Base-by-base conservation (phyloP, 2,888 invertebrate species). In the Craniophora ligustri region DNA sequence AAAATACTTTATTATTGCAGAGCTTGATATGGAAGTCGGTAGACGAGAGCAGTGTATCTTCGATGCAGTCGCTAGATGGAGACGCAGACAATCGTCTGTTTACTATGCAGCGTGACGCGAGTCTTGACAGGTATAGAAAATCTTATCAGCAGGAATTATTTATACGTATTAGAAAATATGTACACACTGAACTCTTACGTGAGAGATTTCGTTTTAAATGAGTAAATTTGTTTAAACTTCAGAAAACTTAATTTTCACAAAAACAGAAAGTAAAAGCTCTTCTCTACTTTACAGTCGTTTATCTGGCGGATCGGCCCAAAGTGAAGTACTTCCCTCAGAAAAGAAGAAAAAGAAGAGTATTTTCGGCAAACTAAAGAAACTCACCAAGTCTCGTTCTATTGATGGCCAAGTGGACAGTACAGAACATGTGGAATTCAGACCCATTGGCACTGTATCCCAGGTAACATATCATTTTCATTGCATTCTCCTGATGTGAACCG, bases 271-370 rank as follows among this genome's bases (percentile, higher is more conserved):
- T n/a, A n/a, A n/a, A n/a, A n/a, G n/a, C 10, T 10, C 16, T 21
- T 6, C 1, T 7, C 32, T 61, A 8, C 64, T 74, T 50, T 34
- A 4, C 81, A 95, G 97, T 75, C 95, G 97, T 32, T 89, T 98
- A 69, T 98, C 98, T 0, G 96, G 96, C 34, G 97, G 97, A 8
- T 98, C 98, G 1, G 97, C 96, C 0, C 97, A 97, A 85, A 97
- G 98, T 84, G 98, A 98, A 78, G 94, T 95, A 67, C 86, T 96
- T 51, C 95, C 96, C 2, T 94, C 95, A 23, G 96, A 97, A 51
- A 97, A 97, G 83, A 97, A 97, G 88, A 96, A 96, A 88, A 96
- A 96, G 90, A 96, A 96, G 86, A 95, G 97, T 41, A 89, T 98
- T 26, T 97, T 98, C 81, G 97, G 97, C 13, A 98, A 98, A 91